phyloP scores from a whole-genome alignment of 2,113 vertebrate species.

The Carollia perspicillata region DNA sequence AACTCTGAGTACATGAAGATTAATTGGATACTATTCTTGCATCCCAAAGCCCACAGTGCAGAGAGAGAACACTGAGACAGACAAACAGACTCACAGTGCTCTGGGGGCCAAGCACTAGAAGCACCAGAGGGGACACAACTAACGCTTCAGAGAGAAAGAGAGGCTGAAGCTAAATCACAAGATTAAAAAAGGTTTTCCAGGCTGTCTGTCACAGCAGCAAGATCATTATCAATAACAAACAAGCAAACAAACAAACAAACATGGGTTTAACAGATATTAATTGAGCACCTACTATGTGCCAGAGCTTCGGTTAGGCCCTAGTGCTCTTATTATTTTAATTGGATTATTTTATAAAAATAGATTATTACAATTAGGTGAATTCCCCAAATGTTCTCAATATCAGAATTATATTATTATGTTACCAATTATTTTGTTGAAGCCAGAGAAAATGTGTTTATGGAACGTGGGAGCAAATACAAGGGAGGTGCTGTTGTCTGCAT shows the following conservation, averaged over 20 bases:
- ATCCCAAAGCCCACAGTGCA: neutral
- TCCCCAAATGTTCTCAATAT: neutral
- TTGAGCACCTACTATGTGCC: neutral
- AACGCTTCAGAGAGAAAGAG: neutral
- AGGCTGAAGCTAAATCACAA: neutral
- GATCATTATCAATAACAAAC: neutral
- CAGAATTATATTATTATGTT: neutral
- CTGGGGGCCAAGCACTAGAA: neutral
- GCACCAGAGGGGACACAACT: neutral
- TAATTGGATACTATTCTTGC: neutral
- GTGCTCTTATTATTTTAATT: neutral
- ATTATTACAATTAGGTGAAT: neutral
- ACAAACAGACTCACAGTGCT: accelerated
- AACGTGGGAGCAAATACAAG: neutral
- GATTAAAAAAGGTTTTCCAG: neutral
- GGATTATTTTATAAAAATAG: neutral
- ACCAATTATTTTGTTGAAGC: neutral
- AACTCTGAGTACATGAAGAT: neutral
- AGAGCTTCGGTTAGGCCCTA: neutral
- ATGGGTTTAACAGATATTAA: neutral
- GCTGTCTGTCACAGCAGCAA: neutral
- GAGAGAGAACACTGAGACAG: neutral
- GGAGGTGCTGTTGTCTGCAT: accelerated
- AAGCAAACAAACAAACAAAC: no score
- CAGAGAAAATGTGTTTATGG: neutral